Evolutionary conservation across 2,888 invertebrate genomes (phyloP), one percentile per base, ranked within the genome.

Genomic region (Calliphora vomitoria): DNA sequence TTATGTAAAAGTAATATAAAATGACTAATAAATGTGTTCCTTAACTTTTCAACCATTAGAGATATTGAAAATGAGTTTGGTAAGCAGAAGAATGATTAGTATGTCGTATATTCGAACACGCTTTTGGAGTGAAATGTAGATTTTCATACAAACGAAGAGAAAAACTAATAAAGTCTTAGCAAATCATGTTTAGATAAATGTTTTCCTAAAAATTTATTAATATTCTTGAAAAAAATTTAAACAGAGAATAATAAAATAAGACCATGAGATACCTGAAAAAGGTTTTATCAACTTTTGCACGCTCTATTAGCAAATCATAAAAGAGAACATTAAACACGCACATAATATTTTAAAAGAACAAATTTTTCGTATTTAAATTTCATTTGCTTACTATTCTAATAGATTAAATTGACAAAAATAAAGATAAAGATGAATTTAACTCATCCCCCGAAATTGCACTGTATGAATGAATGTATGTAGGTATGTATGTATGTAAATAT

Each of bases 291-390:
- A 35, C 5, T 6, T 72, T 72, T 72, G 53, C 71, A 72, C 71
- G 20, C 71, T 72, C 71, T 72, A 72, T 72, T 72, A 55, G 71
- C 71, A 72, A 71, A 72, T 53, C n/a, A 35, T 71, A 35, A 71
- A 35, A 35, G 69, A 5, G 18, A 18, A 18, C 53, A 71, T 53
- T 53, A 38, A 71, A 53, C 69, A 71, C 53, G 69, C 53, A 50
- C 53, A 71, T 53, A 53, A 71, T 13, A 71, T 53, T 53, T 53
- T 35, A 72, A 15, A 38, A 41, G 11, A 55, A 72, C 13, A 55
- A 18, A 13, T 41, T 72, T 41, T 72, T 55, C 15, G 18, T 38
- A 72, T 35, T 55, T 18, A 31, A 35, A 53, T 38, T 55, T 20
- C 53, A 69, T 69, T 69, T 69, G 47, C 66, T 53, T 35, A 71